phyloP scores from a whole-genome alignment of 2,888 invertebrate genomes.

The Eueremaeus valkanovi region DNA sequence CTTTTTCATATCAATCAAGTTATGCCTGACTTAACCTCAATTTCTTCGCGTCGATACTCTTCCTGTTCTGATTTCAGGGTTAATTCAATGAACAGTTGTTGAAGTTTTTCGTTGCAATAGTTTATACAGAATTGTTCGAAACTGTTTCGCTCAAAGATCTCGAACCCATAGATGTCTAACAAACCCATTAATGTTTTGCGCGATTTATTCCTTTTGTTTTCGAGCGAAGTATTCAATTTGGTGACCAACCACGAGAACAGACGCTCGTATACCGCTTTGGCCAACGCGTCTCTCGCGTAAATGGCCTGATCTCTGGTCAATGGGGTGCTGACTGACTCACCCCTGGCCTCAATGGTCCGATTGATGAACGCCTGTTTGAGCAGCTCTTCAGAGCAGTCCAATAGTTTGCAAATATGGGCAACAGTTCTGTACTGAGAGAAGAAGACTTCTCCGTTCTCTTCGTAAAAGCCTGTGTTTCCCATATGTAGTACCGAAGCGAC shows the following conservation, averaged over 20 bases:
- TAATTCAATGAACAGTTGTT: conserved; percentile 94
- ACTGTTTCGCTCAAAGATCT: conserved; percentile 86
- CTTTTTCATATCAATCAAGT: neutral
- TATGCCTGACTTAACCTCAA: conserved; percentile 56
- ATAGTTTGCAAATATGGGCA: too few species aligned
- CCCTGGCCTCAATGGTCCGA: too few species aligned
- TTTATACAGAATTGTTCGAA: conserved; percentile 98
- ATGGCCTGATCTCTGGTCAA: conserved; percentile 76
- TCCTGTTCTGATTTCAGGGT: conserved; percentile 88
- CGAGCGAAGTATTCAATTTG: conserved; percentile 51
- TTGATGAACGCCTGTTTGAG: too few species aligned
- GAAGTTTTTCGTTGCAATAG: conserved; percentile 97
- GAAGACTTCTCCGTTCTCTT: conserved; percentile 57
- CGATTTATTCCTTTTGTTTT: conserved; percentile 64
- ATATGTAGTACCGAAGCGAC: conserved; percentile 85
- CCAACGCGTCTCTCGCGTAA: conserved; percentile 84
- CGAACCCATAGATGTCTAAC: conserved; percentile 97
- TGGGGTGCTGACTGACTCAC: conserved; percentile 89
- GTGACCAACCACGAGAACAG: conserved; percentile 68
- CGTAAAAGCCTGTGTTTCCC: conserved; percentile 62
- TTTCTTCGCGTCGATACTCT: conserved; percentile 83
- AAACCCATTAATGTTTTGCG: conserved; percentile 92
- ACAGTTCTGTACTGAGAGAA: too few species aligned
- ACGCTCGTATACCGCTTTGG: conserved; percentile 92
- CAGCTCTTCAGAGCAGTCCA: too few species aligned